Conservation (phyloP, 1,140 invertebrate genomes). For the Nasonia longicornis region DNA sequence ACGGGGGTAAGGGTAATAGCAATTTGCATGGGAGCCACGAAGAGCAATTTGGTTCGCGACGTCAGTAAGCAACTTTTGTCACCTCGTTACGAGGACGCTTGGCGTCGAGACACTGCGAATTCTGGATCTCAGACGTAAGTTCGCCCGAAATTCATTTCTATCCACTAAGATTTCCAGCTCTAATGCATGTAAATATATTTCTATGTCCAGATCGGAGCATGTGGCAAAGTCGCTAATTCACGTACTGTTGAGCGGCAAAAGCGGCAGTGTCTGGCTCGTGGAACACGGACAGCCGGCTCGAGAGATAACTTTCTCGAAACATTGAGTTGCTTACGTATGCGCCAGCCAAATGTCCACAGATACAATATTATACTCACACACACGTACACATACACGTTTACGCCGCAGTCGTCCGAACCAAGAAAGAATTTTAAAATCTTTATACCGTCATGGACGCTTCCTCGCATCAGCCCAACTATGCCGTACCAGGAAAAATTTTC, state of each 20-base stretch:
- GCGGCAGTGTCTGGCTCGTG: slow-evolving; percentile 79
- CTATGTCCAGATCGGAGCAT: slow-evolving; percentile 73
- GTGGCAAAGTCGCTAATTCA: slow-evolving; percentile 76
- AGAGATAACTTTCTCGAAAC: slow-evolving; percentile 70
- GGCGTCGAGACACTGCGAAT: slow-evolving; percentile 75
- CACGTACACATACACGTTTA: not conserved
- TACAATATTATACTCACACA: not conserved
- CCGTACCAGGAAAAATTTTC: slow-evolving; percentile 20
- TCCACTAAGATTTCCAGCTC: not conserved
- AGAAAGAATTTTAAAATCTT: not conserved
- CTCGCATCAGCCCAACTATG: slow-evolving; percentile 30
- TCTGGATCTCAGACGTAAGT: slow-evolving; percentile 75
- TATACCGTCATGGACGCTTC: slow-evolving; percentile 2
- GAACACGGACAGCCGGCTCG: slow-evolving; percentile 75
- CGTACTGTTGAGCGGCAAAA: slow-evolving; percentile 74
- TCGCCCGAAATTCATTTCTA: not conserved
- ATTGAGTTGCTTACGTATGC: slow-evolving; percentile 44
- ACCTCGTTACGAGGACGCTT: slow-evolving; percentile 77
- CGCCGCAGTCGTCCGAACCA: not conserved
- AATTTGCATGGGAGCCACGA: slow-evolving; percentile 70
- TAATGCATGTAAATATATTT: not conserved
- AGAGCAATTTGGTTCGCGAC: slow-evolving; percentile 67
- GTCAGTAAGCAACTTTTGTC: slow-evolving; percentile 72
- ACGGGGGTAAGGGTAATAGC: slow-evolving; percentile 71
- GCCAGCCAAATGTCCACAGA: not conserved